Evolutionary conservation across 2,797 vertebrate genomes (phyloP).

Genomic region (Intellagama lesueurii): DNA sequence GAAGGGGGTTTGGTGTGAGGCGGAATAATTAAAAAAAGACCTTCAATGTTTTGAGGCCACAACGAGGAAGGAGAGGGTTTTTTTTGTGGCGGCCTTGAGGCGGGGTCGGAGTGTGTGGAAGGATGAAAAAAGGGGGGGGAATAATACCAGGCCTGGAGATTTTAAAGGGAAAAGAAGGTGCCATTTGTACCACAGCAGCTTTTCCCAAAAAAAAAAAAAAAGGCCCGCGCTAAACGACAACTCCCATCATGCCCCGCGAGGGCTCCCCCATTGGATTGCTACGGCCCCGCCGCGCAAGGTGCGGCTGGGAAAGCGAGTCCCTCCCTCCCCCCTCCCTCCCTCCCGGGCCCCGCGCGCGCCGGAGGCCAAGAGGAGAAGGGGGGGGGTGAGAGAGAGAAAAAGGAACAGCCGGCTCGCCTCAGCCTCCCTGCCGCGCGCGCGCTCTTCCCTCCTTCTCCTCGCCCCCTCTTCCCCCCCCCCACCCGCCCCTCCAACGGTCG

Average conservation of each 20-base stretch:
- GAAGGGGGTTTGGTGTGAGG: too few species aligned
- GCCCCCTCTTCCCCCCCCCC: neutral
- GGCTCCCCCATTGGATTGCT: neutral
- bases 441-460: neutral
- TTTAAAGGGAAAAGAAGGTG: too few species aligned
- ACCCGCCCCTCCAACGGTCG: conserved; percentile 28
- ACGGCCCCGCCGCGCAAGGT: neutral
- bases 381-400: too few species aligned
- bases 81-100: neutral
- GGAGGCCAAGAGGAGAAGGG: neutral
- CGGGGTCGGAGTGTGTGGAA: too few species aligned
- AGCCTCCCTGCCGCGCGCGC: neutral
- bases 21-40: too few species aligned
- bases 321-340: neutral
- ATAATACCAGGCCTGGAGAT: too few species aligned
- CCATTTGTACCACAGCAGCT: neutral
- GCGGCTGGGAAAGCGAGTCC: conserved; percentile 55
- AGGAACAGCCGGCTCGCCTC: neutral
- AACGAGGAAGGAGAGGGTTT: neutral
- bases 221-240: conserved; percentile 24
- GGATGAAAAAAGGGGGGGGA: neutral
- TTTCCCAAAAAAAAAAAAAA: neutral
- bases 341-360: neutral
- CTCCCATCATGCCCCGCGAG: conserved; percentile 34
- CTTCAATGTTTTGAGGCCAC: too few species aligned